Percentiles rank a stretch among this genome's conserved stretches.
Conservation (phyloP, 2,797 vertebrate genomes). For the Cetoscarus ocellatus region DNA sequence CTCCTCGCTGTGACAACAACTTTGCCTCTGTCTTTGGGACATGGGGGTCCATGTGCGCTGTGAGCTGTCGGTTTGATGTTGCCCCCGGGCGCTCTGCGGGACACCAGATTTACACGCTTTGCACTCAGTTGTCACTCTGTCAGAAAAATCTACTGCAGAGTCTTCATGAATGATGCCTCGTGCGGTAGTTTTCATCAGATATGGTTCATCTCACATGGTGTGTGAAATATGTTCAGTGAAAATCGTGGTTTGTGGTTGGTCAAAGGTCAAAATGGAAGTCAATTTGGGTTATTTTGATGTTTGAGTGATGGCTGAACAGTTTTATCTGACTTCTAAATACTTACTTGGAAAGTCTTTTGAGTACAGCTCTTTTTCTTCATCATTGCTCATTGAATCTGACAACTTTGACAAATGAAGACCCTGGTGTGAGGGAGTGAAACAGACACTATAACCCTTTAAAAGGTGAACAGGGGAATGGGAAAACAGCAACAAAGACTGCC, state of each 20-base stretch:
- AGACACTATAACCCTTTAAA: too few relatives aligned
- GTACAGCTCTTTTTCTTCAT: conserved; percentile 7
- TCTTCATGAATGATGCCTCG: conserved; percentile 40
- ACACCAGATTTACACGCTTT: conserved; percentile 48
- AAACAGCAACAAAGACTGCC: too few relatives aligned
- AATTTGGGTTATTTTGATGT: conserved; percentile 29
- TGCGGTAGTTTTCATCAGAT: conserved; percentile 64
- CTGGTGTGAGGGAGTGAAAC: too few relatives aligned
- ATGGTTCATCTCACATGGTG: conserved; percentile 60
- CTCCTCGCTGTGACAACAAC: conserved; percentile 55
- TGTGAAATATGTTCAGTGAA: conserved; percentile 44
- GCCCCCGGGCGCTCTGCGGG: conserved; percentile 46
- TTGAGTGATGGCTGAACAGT: conserved; percentile 19
- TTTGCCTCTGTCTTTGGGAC: conserved; percentile 51
- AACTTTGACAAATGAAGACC: background rate
- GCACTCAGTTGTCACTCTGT: conserved; percentile 74
- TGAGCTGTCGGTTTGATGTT: conserved; percentile 72
- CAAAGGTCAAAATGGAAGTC: conserved; percentile 50
- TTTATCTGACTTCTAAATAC: conserved; percentile 9
- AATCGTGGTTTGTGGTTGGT: conserved; percentile 28
- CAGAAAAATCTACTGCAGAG: conserved; percentile 61
- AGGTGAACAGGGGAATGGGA: too few relatives aligned
- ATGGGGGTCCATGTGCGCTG: conserved; percentile 38
- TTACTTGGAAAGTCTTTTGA: background rate
- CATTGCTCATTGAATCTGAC: conserved; percentile 9